Conservation (phyloP, 2,797 vertebrate species). For the Taenioides sp. region DNA sequence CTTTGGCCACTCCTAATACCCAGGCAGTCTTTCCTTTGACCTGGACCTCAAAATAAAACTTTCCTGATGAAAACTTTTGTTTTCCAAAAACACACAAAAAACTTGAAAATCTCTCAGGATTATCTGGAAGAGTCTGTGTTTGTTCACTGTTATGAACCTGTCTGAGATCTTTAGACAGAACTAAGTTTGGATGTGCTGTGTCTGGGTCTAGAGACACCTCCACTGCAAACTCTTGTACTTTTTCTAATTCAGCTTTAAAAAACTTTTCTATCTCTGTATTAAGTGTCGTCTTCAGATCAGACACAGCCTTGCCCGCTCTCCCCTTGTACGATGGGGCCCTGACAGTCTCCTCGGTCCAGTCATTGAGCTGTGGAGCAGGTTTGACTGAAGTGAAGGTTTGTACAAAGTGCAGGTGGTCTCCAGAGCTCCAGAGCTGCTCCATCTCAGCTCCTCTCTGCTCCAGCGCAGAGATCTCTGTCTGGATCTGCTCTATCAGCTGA, state of each 20-base stretch:
- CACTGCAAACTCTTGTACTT: not conserved
- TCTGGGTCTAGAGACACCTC: not conserved
- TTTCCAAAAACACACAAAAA: not conserved
- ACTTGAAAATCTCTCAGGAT: conserved; percentile 1
- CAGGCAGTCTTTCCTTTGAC: not conserved
- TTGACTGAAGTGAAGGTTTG: conserved; percentile 7
- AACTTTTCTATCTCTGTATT: not conserved
- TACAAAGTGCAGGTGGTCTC: conserved; percentile 6
- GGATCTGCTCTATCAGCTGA: not conserved
- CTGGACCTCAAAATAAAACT: conserved; percentile 6
- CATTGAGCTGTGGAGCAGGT: not conserved
- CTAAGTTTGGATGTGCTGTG: not conserved
- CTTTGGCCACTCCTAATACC: conserved; percentile 1
- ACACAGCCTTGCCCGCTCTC: not conserved
- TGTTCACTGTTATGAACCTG: not conserved
- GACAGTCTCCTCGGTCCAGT: not conserved
- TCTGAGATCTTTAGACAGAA: conserved; percentile 1
- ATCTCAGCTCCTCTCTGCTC: conserved; percentile 1
- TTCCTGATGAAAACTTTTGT: not conserved
- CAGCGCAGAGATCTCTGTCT: not conserved
- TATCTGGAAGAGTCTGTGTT: not conserved
- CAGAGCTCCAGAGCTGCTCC: not conserved
- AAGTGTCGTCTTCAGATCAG: not conserved
- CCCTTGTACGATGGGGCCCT: not conserved
- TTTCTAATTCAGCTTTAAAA: not conserved